Evolutionary conservation across 2,888 invertebrate species (phyloP).

Genomic region (Megamerina dolium): DNA sequence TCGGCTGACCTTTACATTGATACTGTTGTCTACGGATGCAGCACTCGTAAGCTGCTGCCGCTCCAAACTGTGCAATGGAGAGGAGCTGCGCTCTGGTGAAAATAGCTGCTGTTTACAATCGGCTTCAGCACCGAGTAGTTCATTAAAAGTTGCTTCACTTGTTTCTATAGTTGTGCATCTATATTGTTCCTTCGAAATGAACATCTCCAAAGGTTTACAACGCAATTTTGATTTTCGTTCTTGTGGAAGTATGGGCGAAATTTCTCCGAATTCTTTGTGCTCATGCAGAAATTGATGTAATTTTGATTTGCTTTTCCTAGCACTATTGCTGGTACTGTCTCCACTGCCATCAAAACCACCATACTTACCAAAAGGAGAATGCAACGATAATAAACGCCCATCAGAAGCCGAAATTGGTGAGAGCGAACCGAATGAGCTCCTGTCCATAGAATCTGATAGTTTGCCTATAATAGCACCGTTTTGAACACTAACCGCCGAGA

Average conservation of each 20-base stretch:
- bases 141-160: neutral
- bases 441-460: constrained; percentile 36
- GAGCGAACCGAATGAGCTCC: constrained; percentile 43
- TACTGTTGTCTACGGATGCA: constrained; percentile 37
- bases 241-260: constrained; percentile 34
- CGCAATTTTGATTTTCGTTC: constrained; percentile 7
- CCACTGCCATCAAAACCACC: neutral
- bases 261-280: constrained; percentile 26
- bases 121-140: constrained; percentile 2
- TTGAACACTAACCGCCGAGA: constrained; percentile 14
- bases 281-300: constrained; percentile 21
- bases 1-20: constrained; percentile 34
- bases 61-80: constrained; percentile 23
- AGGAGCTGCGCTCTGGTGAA: constrained; percentile 39
- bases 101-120: constrained; percentile 24
- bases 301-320: constrained; percentile 26
- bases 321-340: constrained; percentile 11
- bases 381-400: constrained; percentile 24
- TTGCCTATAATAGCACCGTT: constrained; percentile 34
- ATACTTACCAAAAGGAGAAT: constrained; percentile 22
- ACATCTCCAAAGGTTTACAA: too few species aligned
- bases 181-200: constrained; percentile 14
- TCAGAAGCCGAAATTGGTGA: constrained; percentile 43
- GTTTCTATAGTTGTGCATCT: constrained; percentile 15
- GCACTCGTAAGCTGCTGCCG: constrained; percentile 4